phyloP scores from a whole-genome alignment of 2,888 invertebrate genomes.

The Bruchidius siliquastri region DNA sequence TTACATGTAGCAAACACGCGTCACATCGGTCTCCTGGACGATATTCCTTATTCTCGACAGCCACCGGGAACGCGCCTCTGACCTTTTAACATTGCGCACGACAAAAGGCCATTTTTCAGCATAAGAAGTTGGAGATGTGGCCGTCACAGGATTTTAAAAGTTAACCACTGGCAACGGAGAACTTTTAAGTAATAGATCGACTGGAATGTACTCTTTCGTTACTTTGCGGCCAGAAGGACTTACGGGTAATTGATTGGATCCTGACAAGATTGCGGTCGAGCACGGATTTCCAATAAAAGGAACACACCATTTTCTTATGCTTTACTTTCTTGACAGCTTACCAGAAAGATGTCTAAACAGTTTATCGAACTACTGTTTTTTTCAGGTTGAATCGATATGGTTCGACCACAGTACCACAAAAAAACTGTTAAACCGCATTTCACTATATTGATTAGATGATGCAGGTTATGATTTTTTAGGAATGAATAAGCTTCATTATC shows the following conservation, averaged over 20 bases:
- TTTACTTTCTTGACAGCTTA: not conserved
- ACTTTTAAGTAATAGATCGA: not conserved
- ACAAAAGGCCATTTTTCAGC: not conserved
- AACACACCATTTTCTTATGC: not conserved
- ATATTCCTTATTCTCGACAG: too few relatives aligned
- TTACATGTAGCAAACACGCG: too few relatives aligned
- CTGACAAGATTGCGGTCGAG: not conserved
- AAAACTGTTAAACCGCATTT: too few relatives aligned
- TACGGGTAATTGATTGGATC: not conserved
- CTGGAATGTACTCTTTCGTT: not conserved
- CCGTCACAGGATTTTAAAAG: not conserved
- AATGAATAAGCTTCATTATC: too few relatives aligned
- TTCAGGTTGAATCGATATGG: too few relatives aligned
- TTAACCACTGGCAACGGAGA: not conserved
- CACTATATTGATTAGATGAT: too few relatives aligned
- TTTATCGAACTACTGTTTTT: too few relatives aligned
- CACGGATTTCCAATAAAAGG: not conserved
- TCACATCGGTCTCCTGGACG: too few relatives aligned
- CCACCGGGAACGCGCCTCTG: too few relatives aligned
- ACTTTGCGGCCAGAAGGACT: not conserved
- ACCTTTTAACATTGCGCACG: not conserved
- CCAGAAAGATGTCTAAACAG: not conserved
- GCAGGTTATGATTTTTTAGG: too few relatives aligned
- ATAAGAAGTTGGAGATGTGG: not conserved
- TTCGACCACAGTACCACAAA: too few relatives aligned